phyloP scores from a whole-genome alignment of 2,113 vertebrate genomes.

The Pleuronectes platessa region DNA sequence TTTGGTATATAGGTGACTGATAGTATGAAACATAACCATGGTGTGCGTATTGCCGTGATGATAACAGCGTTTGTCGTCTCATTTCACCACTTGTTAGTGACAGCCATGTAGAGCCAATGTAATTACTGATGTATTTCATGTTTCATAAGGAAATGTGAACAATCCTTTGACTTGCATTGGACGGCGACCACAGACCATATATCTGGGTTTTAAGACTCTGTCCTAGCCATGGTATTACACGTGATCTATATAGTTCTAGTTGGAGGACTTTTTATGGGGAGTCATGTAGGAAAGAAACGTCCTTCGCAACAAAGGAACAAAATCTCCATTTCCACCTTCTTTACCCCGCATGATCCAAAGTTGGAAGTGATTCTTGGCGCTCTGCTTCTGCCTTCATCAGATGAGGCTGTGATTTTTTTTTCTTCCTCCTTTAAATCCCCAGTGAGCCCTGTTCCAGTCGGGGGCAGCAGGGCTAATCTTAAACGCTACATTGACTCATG shows the following conservation, averaged over 20 bases:
- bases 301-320: background rate
- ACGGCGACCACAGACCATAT: no score
- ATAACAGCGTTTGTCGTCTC: no score
- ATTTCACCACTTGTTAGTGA: no score
- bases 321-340: conserved; percentile 33
- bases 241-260: background rate
- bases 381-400: conserved; percentile 13
- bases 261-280: background rate
- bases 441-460: conserved; percentile 9
- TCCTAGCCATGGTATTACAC: background rate
- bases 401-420: conserved; percentile 49
- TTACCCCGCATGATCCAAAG: conserved; percentile 13
- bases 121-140: no score
- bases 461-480: conserved; percentile 17
- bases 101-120: no score
- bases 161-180: no score
- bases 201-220: background rate
- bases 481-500: conserved; percentile 33
- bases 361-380: conserved; percentile 20
- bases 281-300: background rate
- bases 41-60: no score
- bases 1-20: no score
- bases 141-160: no score
- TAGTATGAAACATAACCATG: no score
- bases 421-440: conserved; percentile 43